These are phyloP conservation scores for Coenonympha glycerion DNA, from an alignment of 2,888 invertebrate genomes.

Conservation along the genomic window DNA sequence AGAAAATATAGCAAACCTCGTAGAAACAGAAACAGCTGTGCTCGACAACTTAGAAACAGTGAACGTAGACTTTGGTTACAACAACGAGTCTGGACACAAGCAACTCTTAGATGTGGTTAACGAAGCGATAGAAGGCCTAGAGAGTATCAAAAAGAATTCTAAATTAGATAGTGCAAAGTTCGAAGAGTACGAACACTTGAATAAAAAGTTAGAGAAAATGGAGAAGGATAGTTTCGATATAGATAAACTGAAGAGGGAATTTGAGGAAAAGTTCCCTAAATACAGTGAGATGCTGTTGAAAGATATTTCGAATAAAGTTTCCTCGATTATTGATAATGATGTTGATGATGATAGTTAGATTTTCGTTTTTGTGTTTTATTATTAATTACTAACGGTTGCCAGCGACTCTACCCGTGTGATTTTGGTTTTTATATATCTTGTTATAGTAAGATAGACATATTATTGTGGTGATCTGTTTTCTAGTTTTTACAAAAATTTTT, in stretches of 20 bases:
- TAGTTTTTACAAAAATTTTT: too few species aligned
- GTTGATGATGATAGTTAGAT: constrained; percentile 26
- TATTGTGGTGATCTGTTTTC: too few species aligned
- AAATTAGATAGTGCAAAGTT: constrained; percentile 51
- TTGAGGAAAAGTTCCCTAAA: constrained; percentile 53
- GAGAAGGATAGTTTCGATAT: constrained; percentile 48
- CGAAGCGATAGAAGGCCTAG: constrained; percentile 58
- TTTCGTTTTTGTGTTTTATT: constrained; percentile 16
- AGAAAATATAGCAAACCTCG: constrained; percentile 40
- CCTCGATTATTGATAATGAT: constrained; percentile 41
- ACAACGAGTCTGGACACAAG: constrained; percentile 51
- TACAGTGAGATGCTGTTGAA: constrained; percentile 55
- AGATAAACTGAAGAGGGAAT: constrained; percentile 46
- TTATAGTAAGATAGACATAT: too few species aligned
- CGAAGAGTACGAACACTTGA: constrained; percentile 45
- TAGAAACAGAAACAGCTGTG: constrained; percentile 40
- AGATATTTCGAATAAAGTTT: constrained; percentile 52
- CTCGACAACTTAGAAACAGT: constrained; percentile 53
- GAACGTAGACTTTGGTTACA: constrained; percentile 60
- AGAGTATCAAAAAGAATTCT: constrained; percentile 57
- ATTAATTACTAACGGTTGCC: too few species aligned
- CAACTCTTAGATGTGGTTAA: constrained; percentile 60
- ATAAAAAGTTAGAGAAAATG: constrained; percentile 39
- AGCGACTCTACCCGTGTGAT: too few species aligned
- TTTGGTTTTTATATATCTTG: too few species aligned